Evolutionary conservation across 2,113 vertebrate species (phyloP), one percentile per base, ranked within the genome.

Genomic region (Etheostoma spectabile): DNA sequence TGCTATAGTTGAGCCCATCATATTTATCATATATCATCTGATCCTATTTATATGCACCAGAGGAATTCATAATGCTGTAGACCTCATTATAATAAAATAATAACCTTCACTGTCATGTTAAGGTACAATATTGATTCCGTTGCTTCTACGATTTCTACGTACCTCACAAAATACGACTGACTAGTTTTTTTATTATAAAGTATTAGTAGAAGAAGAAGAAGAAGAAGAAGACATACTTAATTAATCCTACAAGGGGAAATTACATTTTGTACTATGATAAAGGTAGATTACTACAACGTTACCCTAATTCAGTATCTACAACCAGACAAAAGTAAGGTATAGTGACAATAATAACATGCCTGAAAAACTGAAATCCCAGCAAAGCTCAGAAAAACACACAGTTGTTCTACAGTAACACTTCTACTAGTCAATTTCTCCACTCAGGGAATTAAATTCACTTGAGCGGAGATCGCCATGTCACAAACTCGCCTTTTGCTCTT

Each of bases 371-470:
- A 5, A 64, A 69, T 14, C 56, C n/a, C 42, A 72, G 21, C 15
- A 51, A 55, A 67, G 46, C n/a, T 21, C 21, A 72, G n/a, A 56
- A 30, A 73, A 51, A 63, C 45, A 65, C 10, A 22, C 62, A 56
- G 42, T 5, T 63, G 65, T 51, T 30, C 30, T 4, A 4, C 30
- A 30, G 30, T 64, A 77, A 76, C 57, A 85, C 49, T 83, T 56
- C 68, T 38, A 16, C 83, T 73, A 33, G 52, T 81, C 22, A 79
- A 76, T 76, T 72, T 67, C 49, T 67, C 35, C 59, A 52, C 71
- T 69, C 53, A 55, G 79, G 67, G 83, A 88, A 89, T 88, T 71
- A 83, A 82, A 83, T 84, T 78, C 63, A 80, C 71, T 89, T 38
- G 45, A 87, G 67, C 73, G 72, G 70, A 61, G 83, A 80, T 79